A percentile compares a stretch with the other conserved stretches of the same genome.
Conservation (phyloP, 2,113 vertebrate species). For the Terrapene triunguis region DNA sequence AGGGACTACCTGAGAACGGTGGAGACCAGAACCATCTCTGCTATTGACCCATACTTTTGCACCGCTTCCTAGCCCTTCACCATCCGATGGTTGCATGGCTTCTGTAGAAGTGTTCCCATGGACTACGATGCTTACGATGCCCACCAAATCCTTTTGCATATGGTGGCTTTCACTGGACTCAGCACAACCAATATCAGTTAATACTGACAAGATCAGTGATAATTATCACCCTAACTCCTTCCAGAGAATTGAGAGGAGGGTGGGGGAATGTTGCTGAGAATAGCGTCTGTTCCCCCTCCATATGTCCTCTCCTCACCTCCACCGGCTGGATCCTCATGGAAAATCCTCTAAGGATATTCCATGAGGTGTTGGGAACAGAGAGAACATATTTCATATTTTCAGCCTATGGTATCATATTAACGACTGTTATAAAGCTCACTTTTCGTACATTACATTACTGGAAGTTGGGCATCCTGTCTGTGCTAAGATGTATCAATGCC, state of each 20-base stretch:
- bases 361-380: not conserved
- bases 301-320: not conserved
- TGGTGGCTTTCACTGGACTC: not conserved
- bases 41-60: not conserved
- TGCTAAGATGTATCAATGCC: slow-evolving; percentile 5
- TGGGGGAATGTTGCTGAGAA: not conserved
- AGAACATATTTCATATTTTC: not conserved
- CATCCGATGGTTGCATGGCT: not conserved
- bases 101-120: not conserved
- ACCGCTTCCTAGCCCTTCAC: not conserved
- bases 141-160: not conserved
- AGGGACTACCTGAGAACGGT: not conserved
- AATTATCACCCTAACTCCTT: not conserved
- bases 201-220: not conserved
- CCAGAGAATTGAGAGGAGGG: not conserved
- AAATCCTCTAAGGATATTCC: slow-evolving; percentile 18
- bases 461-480: slow-evolving; percentile 18
- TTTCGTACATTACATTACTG: slow-evolving; percentile 4
- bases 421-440: slow-evolving; percentile 6
- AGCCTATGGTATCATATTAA: slow-evolving; percentile 6
- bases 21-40: not conserved
- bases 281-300: not conserved
- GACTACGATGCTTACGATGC: fast-evolving
- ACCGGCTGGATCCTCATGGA: not conserved
- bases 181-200: not conserved